These are phyloP conservation scores for Parasteatoda tepidariorum DNA, from an alignment of 1,140 invertebrate species.

Conservation along the genomic window DNA sequence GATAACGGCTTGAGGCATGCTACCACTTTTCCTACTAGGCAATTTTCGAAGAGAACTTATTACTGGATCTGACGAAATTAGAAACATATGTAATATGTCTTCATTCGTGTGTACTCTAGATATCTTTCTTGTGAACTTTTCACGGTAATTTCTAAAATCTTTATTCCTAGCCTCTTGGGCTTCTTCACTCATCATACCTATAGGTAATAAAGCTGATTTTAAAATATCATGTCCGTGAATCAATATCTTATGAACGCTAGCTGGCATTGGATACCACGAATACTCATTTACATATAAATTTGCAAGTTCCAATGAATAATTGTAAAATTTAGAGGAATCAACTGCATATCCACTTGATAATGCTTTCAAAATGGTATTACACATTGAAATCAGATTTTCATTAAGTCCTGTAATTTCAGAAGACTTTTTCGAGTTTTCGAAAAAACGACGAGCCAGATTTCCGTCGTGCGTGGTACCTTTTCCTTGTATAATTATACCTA, in stretches of 20 bases:
- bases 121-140: neutral
- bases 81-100: neutral
- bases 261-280: slow-evolving; percentile 23
- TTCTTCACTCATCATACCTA: slow-evolving; percentile 17
- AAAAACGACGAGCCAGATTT: slow-evolving; percentile 24
- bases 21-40: too few relatives aligned
- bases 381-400: neutral
- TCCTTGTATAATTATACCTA: neutral
- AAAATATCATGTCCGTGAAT: slow-evolving; percentile 22
- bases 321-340: neutral
- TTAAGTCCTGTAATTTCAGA: slow-evolving; percentile 1
- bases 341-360: neutral
- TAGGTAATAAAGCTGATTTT: neutral
- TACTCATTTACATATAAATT: slow-evolving; percentile 9
- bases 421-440: neutral
- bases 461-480: slow-evolving; percentile 14
- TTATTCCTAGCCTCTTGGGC: slow-evolving; percentile 10
- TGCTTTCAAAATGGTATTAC: neutral
- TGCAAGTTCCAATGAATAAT: neutral
- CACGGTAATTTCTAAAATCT: neutral
- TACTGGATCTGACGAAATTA: slow-evolving; percentile 5
- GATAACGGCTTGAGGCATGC: too few relatives aligned
- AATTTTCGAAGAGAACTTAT: too few relatives aligned
- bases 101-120: neutral
- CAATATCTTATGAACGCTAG: slow-evolving; percentile 36